Evolutionary conservation across 2,888 invertebrate species (phyloP), one percentile per base, ranked within the genome.

Genomic region (Drosophila antonietae): DNA sequence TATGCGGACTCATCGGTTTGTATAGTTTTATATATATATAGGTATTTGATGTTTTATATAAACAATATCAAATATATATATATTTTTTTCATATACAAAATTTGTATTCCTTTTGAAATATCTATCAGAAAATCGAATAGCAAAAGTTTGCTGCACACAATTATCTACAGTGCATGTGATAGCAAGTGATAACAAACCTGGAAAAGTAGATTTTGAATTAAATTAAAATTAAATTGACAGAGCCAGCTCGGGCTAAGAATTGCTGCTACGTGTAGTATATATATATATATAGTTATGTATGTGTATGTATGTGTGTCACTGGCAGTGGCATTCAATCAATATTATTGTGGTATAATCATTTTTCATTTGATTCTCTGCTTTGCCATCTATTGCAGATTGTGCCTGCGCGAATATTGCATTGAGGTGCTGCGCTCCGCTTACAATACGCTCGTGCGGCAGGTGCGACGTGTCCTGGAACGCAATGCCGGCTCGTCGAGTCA

Each of bases 351-450:
- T 84, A 83, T 73, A 88, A 83, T 85, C 75, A 81, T 84, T 88
- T 83, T 86, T 88, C 89, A 83, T 89, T 58, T 66, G 57, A 33
- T 23, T 55, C 59, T 56, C 55, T 44, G 10, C 15, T n/a, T 41
- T 28, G 41, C 66, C 59, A 75, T 75, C 66, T 62, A 75, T 75
- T 87, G 57, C 90, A 95, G 98, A 82, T 94, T 98, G 79, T 97
- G 98, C 92, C 94, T 98, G 69, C 98, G 98, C 93, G 98, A 98
- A 90, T 99, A 99, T 93, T 98, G 98, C 93, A 95, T 96, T 73
- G 97, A 98, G 93, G 97, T 99, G 91, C 93, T 99, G 73, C 96
- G 97, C 91, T 97, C 96, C 57, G 96, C 97, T 60, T 99, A 98
- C 94, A 99, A 99, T 93, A 95, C 96, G 23, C 93, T 99, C 63